Base-by-base conservation (phyloP, 1,140 invertebrate species). In the Drosophila ohnishii region DNA sequence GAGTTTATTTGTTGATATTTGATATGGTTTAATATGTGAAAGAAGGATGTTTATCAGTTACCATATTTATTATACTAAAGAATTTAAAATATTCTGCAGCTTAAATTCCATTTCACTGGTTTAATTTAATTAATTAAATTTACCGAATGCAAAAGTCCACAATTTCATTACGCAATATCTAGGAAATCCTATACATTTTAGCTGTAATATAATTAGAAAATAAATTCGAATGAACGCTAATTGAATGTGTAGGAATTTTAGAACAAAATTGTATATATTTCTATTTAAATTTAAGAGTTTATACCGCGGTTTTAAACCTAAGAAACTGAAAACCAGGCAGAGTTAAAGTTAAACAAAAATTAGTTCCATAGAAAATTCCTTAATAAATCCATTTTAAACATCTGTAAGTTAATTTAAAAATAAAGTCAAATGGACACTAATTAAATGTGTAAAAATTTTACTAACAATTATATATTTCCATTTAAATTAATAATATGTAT, bases 91-190 rank as follows among this genome's bases (percentile, higher is more conserved):
- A 28, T 30, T 44, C 28, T 28, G 7, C 1, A n/a, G 50, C 13
- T 58, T 30, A 45, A 16, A 58, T 44, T 44, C 5, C 16, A 44
- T 44, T 58, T 44, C 2, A 58, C 9, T 59, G 14, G 37, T n/a
- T 60, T 44, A 6, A 34, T 19, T 44, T 11, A 16, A 32, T 60
- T 34, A 34, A 44, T 61, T 60, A 22, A 19, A 40, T 60, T 22
- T 7, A n/a, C 19, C 1, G 19, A 60, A 32, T 22, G 16, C 19
- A 40, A 59, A 40, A 9, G 22, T 11, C 7, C 1, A 56, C n/a
- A 28, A 28, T 14, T 35, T 14, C 22, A 35, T 53, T 34, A 53
- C 13, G 11, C 48, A 51, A 3, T 19, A 11, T 19, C 6, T 22
- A 14, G 7, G 9, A 34, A 53, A 35, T 9, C 7, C 32, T 35